phyloP scores from a whole-genome alignment of 2,888 invertebrate species.

The Toxonevra muliebris region DNA sequence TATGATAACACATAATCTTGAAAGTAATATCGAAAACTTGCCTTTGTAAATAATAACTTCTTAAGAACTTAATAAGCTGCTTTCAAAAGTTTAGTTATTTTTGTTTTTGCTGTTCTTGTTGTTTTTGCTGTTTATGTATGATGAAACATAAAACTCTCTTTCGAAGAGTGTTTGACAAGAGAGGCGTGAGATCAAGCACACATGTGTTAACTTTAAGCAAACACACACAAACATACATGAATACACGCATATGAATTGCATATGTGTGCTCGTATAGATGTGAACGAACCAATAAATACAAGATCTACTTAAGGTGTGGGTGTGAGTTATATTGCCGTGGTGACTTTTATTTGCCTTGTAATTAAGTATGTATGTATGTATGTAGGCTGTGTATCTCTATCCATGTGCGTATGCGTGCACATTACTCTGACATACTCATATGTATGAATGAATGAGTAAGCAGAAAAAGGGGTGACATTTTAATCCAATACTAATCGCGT shows the following conservation, averaged over 20 bases:
- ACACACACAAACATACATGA: conserved; percentile 10
- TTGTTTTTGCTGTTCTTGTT: conserved; percentile 1
- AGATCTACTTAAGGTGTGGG: conserved; percentile 11
- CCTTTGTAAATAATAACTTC: conserved; percentile 24
- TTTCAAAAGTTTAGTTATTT: conserved; percentile 23
- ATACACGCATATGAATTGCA: conserved; percentile 15
- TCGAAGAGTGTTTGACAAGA: too few relatives aligned
- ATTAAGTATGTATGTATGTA: conserved; percentile 34
- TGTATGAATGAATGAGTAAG: background rate
- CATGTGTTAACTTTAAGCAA: background rate
- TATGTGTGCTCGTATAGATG: too few relatives aligned
- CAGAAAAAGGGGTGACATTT: conserved; percentile 56
- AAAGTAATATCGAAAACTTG: conserved; percentile 4
- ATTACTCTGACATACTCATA: background rate
- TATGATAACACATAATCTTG: too few relatives aligned
- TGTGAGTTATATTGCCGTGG: conserved; percentile 24
- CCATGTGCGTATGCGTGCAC: too few relatives aligned
- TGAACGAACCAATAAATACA: background rate
- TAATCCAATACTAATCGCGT: conserved; percentile 59
- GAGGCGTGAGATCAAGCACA: background rate
- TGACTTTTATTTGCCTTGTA: conserved; percentile 40
- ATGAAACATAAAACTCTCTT: too few relatives aligned
- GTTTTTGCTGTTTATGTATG: background rate
- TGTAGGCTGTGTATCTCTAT: background rate
- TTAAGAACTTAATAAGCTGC: conserved; percentile 33